Percentiles rank a stretch among this genome's conserved stretches.
Evolutionary conservation across 2,797 vertebrate species (phyloP).

Genomic region (Hafferia zeledoni): DNA sequence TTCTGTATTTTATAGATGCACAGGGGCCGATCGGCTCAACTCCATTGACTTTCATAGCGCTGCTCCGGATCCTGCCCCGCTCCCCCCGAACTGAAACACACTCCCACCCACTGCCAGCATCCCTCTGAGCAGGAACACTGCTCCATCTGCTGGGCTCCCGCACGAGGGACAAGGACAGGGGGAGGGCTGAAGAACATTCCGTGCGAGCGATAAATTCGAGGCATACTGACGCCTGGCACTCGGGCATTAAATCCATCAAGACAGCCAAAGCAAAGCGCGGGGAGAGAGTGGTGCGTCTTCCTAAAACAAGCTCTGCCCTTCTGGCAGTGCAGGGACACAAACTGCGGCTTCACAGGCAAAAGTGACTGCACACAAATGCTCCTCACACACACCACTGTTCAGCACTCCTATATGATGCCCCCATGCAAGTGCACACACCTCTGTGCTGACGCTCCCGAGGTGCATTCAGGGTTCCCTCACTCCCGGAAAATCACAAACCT

Average conservation of each 20-base stretch:
- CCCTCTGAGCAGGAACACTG: slow-evolving; percentile 22
- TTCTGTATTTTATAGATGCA: background rate
- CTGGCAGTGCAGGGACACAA: background rate
- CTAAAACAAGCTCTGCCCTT: accelerated
- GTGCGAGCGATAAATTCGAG: accelerated
- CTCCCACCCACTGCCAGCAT: background rate
- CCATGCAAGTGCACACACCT: background rate
- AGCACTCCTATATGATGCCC: accelerated
- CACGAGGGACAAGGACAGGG: background rate
- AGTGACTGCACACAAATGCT: background rate
- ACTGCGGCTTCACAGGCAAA: background rate
- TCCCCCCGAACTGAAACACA: accelerated
- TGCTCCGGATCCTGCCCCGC: background rate
- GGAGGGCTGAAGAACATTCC: accelerated
- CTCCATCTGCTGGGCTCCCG: slow-evolving; percentile 73
- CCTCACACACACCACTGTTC: accelerated
- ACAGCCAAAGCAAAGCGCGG: background rate
- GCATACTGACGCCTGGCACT: accelerated
- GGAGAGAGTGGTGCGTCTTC: accelerated
- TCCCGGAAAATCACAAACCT: background rate
- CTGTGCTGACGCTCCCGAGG: background rate
- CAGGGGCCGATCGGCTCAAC: background rate
- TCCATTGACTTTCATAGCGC: background rate
- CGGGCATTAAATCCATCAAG: background rate
- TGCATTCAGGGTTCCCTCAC: background rate